A percentile compares a stretch with the other conserved stretches of the same genome.
Conservation (phyloP, 2,113 vertebrate species). For the Datnioides undecimradiatus region DNA sequence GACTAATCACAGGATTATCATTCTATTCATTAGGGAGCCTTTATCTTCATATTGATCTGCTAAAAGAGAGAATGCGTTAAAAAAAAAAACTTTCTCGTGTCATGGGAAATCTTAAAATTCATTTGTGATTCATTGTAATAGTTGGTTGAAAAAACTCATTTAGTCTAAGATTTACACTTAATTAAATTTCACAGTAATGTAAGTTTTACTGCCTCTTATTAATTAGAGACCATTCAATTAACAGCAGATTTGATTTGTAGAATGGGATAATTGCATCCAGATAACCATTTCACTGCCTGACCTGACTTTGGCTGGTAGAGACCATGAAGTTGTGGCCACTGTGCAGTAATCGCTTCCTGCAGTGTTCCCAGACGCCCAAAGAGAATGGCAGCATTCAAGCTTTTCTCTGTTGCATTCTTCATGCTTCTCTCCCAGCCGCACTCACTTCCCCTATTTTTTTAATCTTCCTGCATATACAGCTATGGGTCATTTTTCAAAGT, state of each 20-base stretch:
- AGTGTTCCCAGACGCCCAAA: conserved; percentile 3
- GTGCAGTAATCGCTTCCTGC: neutral
- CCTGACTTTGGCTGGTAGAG: conserved; percentile 36
- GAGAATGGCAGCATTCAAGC: conserved; percentile 20
- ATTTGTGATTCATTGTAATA: conserved; percentile 66
- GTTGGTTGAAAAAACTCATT: conserved; percentile 68
- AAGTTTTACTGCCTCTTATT: conserved; percentile 75
- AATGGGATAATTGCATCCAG: conserved; percentile 62
- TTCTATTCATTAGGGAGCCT: conserved; percentile 38
- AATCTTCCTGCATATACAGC: conserved; percentile 32
- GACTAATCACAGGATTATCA: conserved; percentile 20
- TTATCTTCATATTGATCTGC: conserved; percentile 52
- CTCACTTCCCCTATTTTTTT: conserved; percentile 33
- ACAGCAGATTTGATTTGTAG: conserved; percentile 72
- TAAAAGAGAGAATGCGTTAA: conserved; percentile 33
- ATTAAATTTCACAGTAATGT: conserved; percentile 77
- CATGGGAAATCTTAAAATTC: conserved; percentile 55
- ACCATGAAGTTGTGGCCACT: conserved; percentile 4
- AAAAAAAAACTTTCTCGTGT: conserved; percentile 20
- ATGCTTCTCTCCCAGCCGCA: conserved; percentile 20
- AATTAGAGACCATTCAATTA: conserved; percentile 75
- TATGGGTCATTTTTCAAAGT: conserved; percentile 40
- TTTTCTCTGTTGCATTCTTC: conserved; percentile 31
- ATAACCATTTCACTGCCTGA: conserved; percentile 57
- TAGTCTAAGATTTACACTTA: conserved; percentile 69